A percentile compares a stretch with the other conserved stretches of the same genome.
Conservation (phyloP, 2,888 invertebrate species). For the Drosophila anomalata region DNA sequence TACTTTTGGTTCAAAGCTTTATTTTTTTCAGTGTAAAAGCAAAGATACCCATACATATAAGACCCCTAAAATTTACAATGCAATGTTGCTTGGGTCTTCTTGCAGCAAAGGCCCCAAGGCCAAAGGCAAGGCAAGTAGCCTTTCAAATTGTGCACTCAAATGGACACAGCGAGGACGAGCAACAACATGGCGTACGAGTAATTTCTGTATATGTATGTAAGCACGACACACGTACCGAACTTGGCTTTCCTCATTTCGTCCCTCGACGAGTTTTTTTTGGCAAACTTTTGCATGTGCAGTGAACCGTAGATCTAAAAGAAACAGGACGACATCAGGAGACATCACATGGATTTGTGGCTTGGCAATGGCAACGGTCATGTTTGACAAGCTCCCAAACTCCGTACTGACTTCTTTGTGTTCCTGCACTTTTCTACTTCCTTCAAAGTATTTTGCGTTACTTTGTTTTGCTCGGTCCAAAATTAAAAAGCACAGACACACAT, state of each 20-base stretch:
- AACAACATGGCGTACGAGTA: conserved; percentile 58
- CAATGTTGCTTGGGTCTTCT: conserved; percentile 36
- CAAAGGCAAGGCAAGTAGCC: conserved; percentile 68
- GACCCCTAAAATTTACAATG: conserved; percentile 55
- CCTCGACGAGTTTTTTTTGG: conserved; percentile 23
- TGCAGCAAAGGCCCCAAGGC: conserved; percentile 56
- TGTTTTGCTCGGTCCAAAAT: conserved; percentile 60
- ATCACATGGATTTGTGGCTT: conserved; percentile 73
- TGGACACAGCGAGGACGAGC: conserved; percentile 67
- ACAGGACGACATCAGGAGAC: conserved; percentile 59
- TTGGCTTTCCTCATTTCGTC: conserved; percentile 38
- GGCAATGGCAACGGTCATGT: conserved; percentile 70
- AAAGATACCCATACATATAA: conserved; percentile 3
- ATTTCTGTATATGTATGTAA: conserved; percentile 29
- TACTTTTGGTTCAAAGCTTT: no score
- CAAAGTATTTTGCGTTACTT: conserved; percentile 63
- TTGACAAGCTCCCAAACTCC: conserved; percentile 56
- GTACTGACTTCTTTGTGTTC: neutral
- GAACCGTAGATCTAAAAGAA: conserved; percentile 78
- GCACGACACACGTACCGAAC: conserved; percentile 53
- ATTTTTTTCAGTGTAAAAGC: conserved; percentile 4
- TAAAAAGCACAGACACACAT: conserved; percentile 41
- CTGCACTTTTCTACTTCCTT: conserved; percentile 21
- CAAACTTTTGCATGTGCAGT: conserved; percentile 78
- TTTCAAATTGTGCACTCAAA: conserved; percentile 78